Evolutionary conservation across 2,113 vertebrate genomes (phyloP).

Genomic region (Tiliqua scincoides): DNA sequence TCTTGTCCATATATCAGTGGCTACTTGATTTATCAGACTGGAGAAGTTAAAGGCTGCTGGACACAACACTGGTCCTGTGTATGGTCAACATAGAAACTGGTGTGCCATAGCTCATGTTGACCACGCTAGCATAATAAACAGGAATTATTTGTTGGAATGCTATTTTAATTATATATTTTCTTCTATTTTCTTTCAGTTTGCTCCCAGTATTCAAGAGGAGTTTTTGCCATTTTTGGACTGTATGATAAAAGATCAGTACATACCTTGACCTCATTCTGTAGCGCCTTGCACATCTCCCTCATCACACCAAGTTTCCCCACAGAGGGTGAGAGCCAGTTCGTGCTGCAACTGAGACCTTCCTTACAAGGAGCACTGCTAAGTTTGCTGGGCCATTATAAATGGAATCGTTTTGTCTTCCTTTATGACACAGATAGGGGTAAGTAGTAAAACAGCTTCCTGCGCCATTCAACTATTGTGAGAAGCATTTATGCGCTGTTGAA

Average conservation of each 20-base stretch:
- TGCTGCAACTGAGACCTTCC: conserved; percentile 94
- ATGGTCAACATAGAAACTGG: neutral
- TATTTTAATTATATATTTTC: neutral
- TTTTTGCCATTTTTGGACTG: conserved; percentile 98
- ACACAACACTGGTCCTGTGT: neutral
- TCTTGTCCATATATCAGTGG: neutral
- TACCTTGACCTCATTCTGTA: conserved; percentile 98
- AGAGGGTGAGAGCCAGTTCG: conserved; percentile 95
- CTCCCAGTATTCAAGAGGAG: conserved; percentile 97
- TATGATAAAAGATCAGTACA: conserved; percentile 98
- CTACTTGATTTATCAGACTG: neutral
- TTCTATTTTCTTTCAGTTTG: conserved; percentile 84
- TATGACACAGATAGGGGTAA: conserved; percentile 97
- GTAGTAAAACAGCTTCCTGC: conserved; percentile 3
- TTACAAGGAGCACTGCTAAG: conserved; percentile 92
- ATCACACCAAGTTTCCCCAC: conserved; percentile 97
- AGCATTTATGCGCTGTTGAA: neutral
- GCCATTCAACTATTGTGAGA: neutral
- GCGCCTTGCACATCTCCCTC: conserved; percentile 97
- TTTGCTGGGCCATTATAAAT: conserved; percentile 94
- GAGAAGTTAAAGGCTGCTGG: neutral
- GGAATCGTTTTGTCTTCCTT: conserved; percentile 96
- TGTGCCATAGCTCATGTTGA: neutral
- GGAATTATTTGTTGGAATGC: neutral
- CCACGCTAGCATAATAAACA: neutral